phyloP scores from a whole-genome alignment of 37 sponge, comb jelly and placozoan species.

The Haliclona indistincta region DNA sequence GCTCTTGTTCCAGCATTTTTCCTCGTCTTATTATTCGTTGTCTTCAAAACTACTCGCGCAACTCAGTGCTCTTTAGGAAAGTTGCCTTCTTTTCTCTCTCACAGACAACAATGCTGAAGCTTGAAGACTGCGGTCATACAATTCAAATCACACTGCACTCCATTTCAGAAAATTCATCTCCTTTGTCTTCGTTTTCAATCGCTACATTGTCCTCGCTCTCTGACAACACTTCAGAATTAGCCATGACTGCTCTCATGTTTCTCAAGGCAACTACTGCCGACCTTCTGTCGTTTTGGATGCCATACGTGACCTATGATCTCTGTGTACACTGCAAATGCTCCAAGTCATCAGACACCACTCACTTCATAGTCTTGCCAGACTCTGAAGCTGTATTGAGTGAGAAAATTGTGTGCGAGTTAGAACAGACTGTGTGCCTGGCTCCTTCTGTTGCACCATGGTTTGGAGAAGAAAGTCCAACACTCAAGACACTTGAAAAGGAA shows the following conservation, averaged over 20 bases:
- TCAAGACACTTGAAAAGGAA: too few species aligned
- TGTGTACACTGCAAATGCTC: constrained; percentile 44
- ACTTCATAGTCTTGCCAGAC: too few species aligned
- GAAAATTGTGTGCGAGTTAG: too few species aligned
- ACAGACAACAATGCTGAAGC: not conserved
- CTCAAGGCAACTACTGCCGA: constrained; percentile 58
- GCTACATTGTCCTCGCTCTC: not conserved
- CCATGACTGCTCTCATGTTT: constrained; percentile 72
- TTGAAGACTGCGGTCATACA: not conserved
- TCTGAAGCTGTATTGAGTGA: too few species aligned
- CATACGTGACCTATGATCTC: constrained; percentile 57
- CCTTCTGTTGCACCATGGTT: too few species aligned
- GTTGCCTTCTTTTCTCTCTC: constrained; percentile 6
- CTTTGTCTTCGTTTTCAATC: not conserved
- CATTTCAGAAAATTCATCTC: not conserved
- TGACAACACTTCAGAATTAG: constrained; percentile 31
- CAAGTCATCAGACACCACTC: too few species aligned
- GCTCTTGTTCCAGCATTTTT: constrained; percentile 21
- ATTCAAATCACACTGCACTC: not conserved
- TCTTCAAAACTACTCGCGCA: constrained; percentile 41
- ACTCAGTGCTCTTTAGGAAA: constrained; percentile 41
- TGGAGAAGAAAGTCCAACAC: too few species aligned
- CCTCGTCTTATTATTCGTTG: constrained; percentile 56
- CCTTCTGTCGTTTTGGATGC: constrained; percentile 62
- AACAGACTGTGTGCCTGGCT: too few species aligned